Conservation (phyloP, 1,140 invertebrate genomes). For the Campodea augens region DNA sequence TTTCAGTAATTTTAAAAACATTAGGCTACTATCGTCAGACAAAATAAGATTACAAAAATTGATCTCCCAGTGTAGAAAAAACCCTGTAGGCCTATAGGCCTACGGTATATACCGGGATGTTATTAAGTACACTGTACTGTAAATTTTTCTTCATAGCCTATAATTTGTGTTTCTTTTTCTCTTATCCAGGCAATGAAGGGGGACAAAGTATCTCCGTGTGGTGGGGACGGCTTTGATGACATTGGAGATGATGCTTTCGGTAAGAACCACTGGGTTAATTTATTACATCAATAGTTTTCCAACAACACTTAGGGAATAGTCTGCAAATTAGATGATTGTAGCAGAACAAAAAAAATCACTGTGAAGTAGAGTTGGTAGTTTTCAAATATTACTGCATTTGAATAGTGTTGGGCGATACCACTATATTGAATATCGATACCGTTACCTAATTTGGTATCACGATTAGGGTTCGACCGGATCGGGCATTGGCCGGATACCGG, state of each 20-base stretch:
- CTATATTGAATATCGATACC: too few species aligned
- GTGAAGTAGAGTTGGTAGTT: too few species aligned
- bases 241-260: slow-evolving; percentile 15
- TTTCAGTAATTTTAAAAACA: too few species aligned
- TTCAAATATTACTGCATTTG: slow-evolving; percentile 1
- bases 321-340: too few species aligned
- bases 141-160: neutral
- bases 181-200: slow-evolving; percentile 19
- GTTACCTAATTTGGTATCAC: too few species aligned
- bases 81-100: too few species aligned
- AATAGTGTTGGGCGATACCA: too few species aligned
- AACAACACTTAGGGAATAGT: neutral
- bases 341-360: neutral
- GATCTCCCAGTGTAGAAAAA: too few species aligned
- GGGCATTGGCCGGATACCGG: too few species aligned
- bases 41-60: too few species aligned
- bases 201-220: slow-evolving; percentile 19
- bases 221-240: slow-evolving; percentile 15
- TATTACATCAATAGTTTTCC: neutral
- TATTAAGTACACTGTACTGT: slow-evolving; percentile 4
- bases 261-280: slow-evolving; percentile 4
- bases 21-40: too few species aligned
- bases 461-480: too few species aligned
- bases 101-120: slow-evolving; percentile 1
- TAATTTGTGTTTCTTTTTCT: slow-evolving; percentile 6